Percentiles rank a stretch among this genome's conserved stretches.
Evolutionary conservation across 2,797 vertebrate species (phyloP).

Genomic region (Crax fasciolata): DNA sequence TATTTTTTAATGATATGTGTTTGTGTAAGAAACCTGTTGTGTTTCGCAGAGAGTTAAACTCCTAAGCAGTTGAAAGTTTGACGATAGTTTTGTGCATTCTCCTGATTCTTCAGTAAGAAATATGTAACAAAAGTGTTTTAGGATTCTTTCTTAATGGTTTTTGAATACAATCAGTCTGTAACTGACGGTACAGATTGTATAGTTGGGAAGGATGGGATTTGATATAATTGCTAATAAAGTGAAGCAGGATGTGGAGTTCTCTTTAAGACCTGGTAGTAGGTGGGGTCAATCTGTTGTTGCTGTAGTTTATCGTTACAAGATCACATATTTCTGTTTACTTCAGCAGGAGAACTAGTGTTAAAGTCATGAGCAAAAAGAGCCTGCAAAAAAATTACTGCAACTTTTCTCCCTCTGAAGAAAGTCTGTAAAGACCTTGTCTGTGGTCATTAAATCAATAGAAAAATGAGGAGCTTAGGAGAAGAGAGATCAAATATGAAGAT

Average conservation of each 20-base stretch:
- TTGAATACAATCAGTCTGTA: neutral
- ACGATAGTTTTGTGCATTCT: neutral
- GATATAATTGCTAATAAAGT: neutral
- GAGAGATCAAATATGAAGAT: neutral
- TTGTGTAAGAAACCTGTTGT: neutral
- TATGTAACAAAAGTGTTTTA: neutral
- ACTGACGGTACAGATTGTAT: neutral
- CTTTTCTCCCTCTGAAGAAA: conserved; percentile 4
- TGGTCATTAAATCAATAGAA: conserved; percentile 22
- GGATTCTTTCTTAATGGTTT: neutral
- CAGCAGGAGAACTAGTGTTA: neutral
- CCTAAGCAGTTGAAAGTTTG: neutral
- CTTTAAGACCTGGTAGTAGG: neutral
- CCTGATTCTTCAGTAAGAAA: neutral
- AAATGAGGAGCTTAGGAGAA: neutral
- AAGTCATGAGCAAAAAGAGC: neutral
- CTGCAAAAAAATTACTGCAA: neutral
- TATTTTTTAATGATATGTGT: neutral
- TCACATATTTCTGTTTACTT: neutral
- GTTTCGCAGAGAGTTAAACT: neutral
- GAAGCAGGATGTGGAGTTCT: neutral
- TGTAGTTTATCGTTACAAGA: neutral
- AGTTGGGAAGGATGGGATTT: neutral
- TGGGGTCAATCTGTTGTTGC: neutral
- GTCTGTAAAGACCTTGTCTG: neutral